Evolutionary conservation across 2,888 invertebrate species (phyloP), one percentile per base, ranked within the genome.

Genomic region (Horisme vitalbata): DNA sequence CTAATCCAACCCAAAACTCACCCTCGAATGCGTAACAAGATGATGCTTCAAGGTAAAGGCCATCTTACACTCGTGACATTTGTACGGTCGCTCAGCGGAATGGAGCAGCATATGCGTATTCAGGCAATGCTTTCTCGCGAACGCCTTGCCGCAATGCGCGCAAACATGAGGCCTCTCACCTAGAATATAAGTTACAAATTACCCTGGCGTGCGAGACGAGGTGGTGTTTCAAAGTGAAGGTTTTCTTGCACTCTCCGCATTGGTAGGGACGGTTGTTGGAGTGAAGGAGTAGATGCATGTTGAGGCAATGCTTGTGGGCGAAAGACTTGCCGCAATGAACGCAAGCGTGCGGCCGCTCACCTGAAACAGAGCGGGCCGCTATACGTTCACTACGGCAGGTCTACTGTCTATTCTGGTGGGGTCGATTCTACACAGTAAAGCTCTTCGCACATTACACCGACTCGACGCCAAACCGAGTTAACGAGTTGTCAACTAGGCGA

Each of bases 1-100:
- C 10, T n/a, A 21, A 2, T 31, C 6, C 4, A 36, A 23, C 15
- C 36, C 27, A 39, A 35, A 26, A 73, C 87, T 82, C 65, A 93
- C 95, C 72, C 95, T 91, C 8, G 94, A 93, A 80, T 95, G 95
- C 52, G 95, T 95, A 49, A 95, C 92, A 61, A 96, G 91, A 80
- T 96, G 96, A 80, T 96, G 96, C 75, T 96, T 96, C 47, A 96
- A 84, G 0, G 96, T 96, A 71, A 96, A 96, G 50, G 95, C 94
- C 88, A 96, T 96, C 84, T 95, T 95, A 84, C 96, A 96, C 85
- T 95, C 95, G 54, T 93, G 92, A 73, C 96, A 96, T 75, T 95
- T 93, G 82, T 94, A 96, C 28, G 96, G 96, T 59, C 96, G 89
- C 59, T 95, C 95, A 20, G 95, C 94, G 26, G 95, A 95, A 78